These are phyloP conservation scores for Lacerta viridis DNA, from an alignment of 2,797 vertebrate genomes.

Conservation along the genomic window DNA sequence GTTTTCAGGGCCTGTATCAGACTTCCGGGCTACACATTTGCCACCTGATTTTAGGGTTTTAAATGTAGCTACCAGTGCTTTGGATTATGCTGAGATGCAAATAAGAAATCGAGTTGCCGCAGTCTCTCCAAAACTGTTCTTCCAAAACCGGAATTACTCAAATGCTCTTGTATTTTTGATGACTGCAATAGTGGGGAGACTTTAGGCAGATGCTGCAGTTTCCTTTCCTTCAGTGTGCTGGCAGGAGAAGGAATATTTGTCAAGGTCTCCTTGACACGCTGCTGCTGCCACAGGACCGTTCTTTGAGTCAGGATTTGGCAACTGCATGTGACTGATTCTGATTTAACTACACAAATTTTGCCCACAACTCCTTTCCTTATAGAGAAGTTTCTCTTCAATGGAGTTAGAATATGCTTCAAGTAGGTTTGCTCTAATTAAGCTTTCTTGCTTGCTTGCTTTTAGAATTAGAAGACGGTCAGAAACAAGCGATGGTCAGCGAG, in stretches of 20 bases:
- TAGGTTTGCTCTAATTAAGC: conserved; percentile 8
- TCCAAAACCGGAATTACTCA: background rate
- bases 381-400: conserved; percentile 3
- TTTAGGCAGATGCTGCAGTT: background rate
- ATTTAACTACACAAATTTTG: conserved; percentile 8
- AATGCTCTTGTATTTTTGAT: background rate
- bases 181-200: background rate
- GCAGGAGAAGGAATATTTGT: background rate
- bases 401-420: conserved; percentile 23
- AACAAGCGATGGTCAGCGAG: conserved; percentile 94
- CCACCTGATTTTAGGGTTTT: no score
- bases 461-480: conserved; percentile 93
- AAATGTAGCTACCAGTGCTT: no score
- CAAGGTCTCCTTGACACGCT: background rate
- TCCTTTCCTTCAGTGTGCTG: background rate
- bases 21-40: no score
- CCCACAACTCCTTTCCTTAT: conserved; percentile 10
- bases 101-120: background rate
- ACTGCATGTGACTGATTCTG: background rate
- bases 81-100: background rate
- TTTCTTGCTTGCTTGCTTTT: conserved; percentile 48
- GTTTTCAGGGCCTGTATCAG: no score
- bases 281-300: background rate
- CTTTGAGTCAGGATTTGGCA: background rate
- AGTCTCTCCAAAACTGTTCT: background rate